Conservation (phyloP, 2,113 vertebrate species). For the Crypturellus undulatus region DNA sequence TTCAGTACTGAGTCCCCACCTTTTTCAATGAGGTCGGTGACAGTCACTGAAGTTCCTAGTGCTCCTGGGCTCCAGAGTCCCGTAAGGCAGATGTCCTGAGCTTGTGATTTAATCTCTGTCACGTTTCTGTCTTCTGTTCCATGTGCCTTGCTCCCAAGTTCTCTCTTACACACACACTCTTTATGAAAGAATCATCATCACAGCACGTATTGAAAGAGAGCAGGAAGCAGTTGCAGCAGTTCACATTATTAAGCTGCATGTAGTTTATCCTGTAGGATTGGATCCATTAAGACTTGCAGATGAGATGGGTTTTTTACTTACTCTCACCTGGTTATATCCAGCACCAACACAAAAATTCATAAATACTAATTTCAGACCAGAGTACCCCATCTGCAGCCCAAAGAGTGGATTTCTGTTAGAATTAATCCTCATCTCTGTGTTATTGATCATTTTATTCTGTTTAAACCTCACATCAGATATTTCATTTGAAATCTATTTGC, state of each 20-base stretch:
- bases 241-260: background rate
- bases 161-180: background rate
- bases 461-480: background rate
- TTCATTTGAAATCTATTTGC: background rate
- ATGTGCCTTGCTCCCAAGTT: background rate
- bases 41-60: background rate
- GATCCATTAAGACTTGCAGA: background rate
- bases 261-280: background rate
- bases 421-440: background rate
- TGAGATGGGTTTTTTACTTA: background rate
- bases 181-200: background rate
- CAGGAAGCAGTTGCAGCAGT: background rate
- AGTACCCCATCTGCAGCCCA: background rate
- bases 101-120: background rate
- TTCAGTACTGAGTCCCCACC: background rate
- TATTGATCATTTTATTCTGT: background rate
- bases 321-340: background rate
- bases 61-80: background rate
- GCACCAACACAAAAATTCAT: background rate
- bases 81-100: background rate
- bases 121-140: background rate
- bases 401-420: background rate
- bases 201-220: background rate
- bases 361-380: background rate
- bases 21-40: background rate